Evolutionary conservation across 2,888 invertebrate species (phyloP).

Genomic region (Sinhomidia bicolor): DNA sequence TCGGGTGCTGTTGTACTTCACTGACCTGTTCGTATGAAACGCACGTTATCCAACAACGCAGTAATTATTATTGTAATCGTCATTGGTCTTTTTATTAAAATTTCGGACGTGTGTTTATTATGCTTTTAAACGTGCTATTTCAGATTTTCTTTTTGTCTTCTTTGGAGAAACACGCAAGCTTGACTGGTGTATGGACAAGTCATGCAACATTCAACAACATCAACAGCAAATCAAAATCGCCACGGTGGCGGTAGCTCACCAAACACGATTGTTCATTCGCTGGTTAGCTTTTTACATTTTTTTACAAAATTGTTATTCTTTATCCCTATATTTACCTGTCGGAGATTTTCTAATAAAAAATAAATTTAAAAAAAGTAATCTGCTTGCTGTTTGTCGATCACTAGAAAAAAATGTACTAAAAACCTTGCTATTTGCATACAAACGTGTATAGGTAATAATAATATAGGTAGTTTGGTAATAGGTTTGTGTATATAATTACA

Average conservation of each 20-base stretch:
- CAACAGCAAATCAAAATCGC: conserved; percentile 40
- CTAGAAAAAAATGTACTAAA: neutral
- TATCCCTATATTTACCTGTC: conserved; percentile 11
- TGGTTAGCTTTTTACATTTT: neutral
- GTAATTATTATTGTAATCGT: conserved; percentile 5
- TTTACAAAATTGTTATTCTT: neutral
- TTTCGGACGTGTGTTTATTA: neutral
- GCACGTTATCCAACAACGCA: neutral
- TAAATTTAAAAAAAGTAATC: neutral
- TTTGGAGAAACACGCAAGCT: conserved; percentile 8
- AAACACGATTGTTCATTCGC: conserved; percentile 34
- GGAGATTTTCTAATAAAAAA: neutral
- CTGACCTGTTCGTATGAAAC: conserved; percentile 37
- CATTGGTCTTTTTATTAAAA: neutral
- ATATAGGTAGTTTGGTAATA: too few relatives aligned
- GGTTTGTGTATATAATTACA: neutral
- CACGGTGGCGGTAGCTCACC: neutral
- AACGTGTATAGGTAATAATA: neutral
- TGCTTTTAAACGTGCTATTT: neutral
- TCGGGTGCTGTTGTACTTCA: neutral
- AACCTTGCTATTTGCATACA: neutral
- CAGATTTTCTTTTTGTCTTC: neutral
- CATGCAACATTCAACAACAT: conserved; percentile 11
- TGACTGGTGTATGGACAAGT: conserved; percentile 5
- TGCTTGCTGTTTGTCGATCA: conserved; percentile 1